phyloP scores from a whole-genome alignment of 2,888 invertebrate species.

The Rhaphigaster nebulosa region DNA sequence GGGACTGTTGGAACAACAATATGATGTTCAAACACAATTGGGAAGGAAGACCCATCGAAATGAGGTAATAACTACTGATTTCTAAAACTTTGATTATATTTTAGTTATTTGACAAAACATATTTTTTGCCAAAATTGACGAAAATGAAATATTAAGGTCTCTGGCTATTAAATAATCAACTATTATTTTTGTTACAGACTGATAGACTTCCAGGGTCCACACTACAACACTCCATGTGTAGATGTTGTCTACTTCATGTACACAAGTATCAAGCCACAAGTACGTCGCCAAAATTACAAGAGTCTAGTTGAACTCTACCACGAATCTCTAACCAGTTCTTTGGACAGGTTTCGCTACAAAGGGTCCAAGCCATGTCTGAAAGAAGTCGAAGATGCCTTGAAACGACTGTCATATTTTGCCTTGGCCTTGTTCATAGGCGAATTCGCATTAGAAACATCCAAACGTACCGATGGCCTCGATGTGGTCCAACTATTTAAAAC shows the following conservation, averaged over 20 bases:
- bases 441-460: background rate
- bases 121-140: too few species aligned
- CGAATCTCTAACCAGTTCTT: background rate
- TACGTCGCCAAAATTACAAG: background rate
- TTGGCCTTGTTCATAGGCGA: background rate
- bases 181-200: background rate
- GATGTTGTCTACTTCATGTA: background rate
- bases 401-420: background rate
- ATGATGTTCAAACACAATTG: too few species aligned
- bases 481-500: background rate
- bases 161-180: too few species aligned
- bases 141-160: too few species aligned
- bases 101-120: too few species aligned
- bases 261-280: background rate
- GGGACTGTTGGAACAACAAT: too few species aligned
- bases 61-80: too few species aligned
- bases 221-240: background rate
- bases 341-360: conserved; percentile 11
- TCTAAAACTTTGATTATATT: too few species aligned
- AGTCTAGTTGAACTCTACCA: background rate
- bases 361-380: background rate
- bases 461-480: background rate
- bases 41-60: too few species aligned
- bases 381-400: background rate
- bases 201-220: background rate